Percentiles rank a stretch among this genome's conserved stretches.
These are phyloP conservation scores for Ctenopoma multispine DNA, from an alignment of 2,797 vertebrate genomes.

Conservation along the genomic window DNA sequence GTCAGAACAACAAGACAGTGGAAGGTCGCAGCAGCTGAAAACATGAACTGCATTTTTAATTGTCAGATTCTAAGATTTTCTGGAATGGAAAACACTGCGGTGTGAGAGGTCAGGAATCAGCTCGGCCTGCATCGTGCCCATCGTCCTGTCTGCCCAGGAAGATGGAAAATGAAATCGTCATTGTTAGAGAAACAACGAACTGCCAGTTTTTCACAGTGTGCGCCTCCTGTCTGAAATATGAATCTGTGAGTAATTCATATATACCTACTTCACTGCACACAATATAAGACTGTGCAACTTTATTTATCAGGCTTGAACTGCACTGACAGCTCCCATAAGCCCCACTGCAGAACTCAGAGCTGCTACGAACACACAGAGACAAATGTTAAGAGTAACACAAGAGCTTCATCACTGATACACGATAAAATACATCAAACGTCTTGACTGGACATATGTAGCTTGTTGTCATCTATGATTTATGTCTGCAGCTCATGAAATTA, in stretches of 20 bases:
- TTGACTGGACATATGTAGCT: constrained; percentile 36
- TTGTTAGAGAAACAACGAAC: too few relatives aligned
- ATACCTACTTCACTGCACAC: constrained; percentile 47
- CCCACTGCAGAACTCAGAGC: constrained; percentile 24
- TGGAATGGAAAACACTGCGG: too few relatives aligned
- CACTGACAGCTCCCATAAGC: constrained; percentile 55
- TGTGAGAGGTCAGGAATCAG: too few relatives aligned
- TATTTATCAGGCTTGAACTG: constrained; percentile 65
- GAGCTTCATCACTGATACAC: constrained; percentile 15
- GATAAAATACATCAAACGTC: too few relatives aligned
- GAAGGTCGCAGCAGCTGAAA: constrained; percentile 10
- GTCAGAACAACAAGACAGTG: constrained; percentile 31
- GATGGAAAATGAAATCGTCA: too few relatives aligned
- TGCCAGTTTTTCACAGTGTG: constrained; percentile 10
- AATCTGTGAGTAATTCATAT: constrained; percentile 46
- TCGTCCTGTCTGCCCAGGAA: too few relatives aligned
- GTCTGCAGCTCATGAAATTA: constrained; percentile 65
- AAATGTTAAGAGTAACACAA: constrained; percentile 46
- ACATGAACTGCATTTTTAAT: too few relatives aligned
- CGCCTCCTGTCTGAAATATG: constrained; percentile 19
- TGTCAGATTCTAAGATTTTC: too few relatives aligned
- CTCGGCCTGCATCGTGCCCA: too few relatives aligned
- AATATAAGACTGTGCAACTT: constrained; percentile 35
- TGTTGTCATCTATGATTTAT: constrained; percentile 46
- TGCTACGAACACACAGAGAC: constrained; percentile 33